Evolutionary conservation across 2,888 invertebrate species (phyloP).

Genomic region (Dione juno): DNA sequence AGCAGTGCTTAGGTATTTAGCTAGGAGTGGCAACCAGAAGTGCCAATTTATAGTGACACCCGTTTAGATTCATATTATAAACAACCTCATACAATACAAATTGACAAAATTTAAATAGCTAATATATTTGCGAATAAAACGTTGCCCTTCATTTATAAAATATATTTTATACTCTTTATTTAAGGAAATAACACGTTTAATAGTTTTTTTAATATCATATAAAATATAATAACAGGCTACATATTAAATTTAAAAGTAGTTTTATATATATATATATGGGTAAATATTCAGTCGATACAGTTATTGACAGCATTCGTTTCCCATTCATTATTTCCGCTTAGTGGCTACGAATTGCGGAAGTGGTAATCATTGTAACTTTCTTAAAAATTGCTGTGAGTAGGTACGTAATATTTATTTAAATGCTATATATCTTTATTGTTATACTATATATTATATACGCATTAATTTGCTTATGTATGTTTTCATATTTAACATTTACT

Average conservation of each 20-base stretch:
- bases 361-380: slow-evolving; percentile 23
- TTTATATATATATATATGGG: slow-evolving; percentile 6
- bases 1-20: slow-evolving; percentile 41
- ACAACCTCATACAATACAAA: slow-evolving; percentile 12
- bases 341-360: slow-evolving; percentile 30
- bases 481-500: slow-evolving; percentile 6
- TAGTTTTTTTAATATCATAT: slow-evolving; percentile 12
- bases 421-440: slow-evolving; percentile 12
- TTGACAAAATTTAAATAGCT: not conserved
- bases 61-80: slow-evolving; percentile 34
- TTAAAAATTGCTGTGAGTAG: slow-evolving; percentile 17
- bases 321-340: slow-evolving; percentile 29
- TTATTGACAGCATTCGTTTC: slow-evolving; percentile 25
- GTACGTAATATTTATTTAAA: slow-evolving; percentile 24
- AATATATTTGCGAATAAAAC: not conserved
- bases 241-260: slow-evolving; percentile 3
- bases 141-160: not conserved
- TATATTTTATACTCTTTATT: not conserved
- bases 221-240: not conserved
- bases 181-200: slow-evolving; percentile 10
- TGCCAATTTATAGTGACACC: slow-evolving; percentile 38
- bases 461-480: not conserved
- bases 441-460: too few relatives aligned
- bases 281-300: slow-evolving; percentile 5
- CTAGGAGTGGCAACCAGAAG: slow-evolving; percentile 42